Evolutionary conservation across 2,113 vertebrate species (phyloP).

Genomic region (Podilymbus podiceps): DNA sequence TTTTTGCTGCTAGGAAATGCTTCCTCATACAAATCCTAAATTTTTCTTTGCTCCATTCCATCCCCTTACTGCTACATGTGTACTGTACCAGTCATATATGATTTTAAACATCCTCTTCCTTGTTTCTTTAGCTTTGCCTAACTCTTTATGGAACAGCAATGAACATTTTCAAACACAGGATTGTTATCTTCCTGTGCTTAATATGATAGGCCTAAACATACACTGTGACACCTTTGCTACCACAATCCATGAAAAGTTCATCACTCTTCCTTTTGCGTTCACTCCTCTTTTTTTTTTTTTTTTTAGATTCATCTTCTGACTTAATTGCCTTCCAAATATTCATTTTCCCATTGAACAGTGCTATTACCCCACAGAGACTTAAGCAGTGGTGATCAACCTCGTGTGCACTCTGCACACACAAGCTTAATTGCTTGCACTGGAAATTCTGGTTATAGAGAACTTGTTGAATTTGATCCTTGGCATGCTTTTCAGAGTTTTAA

Average conservation of each 20-base stretch:
- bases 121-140: not conserved
- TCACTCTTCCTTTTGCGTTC: not conserved
- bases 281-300: not conserved
- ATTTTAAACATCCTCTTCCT: not conserved
- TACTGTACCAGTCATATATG: not conserved
- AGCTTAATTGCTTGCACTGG: not conserved
- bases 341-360: not conserved
- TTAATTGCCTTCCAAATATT: not conserved
- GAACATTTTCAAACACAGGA: not conserved
- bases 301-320: not conserved
- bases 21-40: not conserved
- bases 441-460: constrained; percentile 22
- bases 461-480: constrained; percentile 6
- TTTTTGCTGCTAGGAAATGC: not conserved
- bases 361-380: not conserved
- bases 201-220: not conserved
- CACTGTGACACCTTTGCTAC: not conserved
- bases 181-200: not conserved
- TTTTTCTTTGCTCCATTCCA: not conserved
- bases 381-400: not conserved
- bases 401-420: not conserved
- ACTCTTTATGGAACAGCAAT: not conserved
- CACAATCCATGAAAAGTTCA: not conserved
- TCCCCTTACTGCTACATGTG: not conserved
- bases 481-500: not conserved